phyloP scores from a whole-genome alignment of 2,888 invertebrate genomes.

The Nomada ferruginata region DNA sequence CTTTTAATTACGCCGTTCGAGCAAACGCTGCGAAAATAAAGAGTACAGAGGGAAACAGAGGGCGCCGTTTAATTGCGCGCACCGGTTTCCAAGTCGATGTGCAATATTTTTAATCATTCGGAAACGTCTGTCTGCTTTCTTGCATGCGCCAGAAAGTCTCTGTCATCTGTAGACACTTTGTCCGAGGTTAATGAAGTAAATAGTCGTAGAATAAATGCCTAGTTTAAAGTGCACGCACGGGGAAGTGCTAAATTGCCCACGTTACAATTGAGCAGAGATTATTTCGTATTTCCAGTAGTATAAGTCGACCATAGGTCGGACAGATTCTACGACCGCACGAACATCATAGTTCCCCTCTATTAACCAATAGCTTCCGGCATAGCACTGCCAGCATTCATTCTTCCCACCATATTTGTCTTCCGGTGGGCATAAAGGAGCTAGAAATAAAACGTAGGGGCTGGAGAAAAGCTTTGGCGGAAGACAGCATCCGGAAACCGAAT shows the following conservation, averaged over 20 bases:
- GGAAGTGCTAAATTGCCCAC: no score
- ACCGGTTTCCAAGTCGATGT: background rate
- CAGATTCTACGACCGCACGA: background rate
- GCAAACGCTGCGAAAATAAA: background rate
- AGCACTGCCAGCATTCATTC: conserved; percentile 12
- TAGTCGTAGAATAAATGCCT: no score
- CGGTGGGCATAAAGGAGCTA: conserved; percentile 5
- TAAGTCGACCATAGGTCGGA: no score
- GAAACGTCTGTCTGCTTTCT: background rate
- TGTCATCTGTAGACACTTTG: no score
- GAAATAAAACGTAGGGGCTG: background rate
- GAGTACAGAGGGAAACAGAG: no score
- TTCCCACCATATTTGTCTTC: conserved; percentile 46
- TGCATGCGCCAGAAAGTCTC: no score
- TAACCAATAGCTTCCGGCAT: conserved; percentile 17
- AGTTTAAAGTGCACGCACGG: no score
- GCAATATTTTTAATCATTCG: background rate
- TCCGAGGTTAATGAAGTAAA: background rate
- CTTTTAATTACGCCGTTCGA: conserved; percentile 8
- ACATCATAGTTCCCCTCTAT: background rate
- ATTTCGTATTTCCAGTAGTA: background rate
- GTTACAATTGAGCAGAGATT: background rate
- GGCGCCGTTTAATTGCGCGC: background rate
- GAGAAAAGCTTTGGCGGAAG: background rate
- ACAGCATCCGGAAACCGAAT: conserved; percentile 19